These are phyloP conservation scores for Antennarius maculatus DNA, from an alignment of 2,797 vertebrate species.

Conservation along the genomic window DNA sequence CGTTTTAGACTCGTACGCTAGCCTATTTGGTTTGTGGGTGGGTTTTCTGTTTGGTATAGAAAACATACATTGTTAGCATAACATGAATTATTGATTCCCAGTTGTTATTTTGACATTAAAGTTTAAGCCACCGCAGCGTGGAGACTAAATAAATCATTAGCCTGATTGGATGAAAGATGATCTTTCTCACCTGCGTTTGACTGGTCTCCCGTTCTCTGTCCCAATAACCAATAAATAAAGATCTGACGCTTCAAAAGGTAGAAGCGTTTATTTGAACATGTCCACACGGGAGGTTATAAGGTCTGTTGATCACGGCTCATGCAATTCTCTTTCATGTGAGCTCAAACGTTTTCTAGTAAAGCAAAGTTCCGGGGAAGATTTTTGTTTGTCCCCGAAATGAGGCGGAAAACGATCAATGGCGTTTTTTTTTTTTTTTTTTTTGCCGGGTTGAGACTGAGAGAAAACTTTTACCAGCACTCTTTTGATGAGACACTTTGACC, in stretches of 20 bases:
- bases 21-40: conserved; percentile 18
- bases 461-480: conserved; percentile 7
- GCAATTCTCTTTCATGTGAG: conserved; percentile 68
- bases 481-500: conserved; percentile 25
- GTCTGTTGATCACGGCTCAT: conserved; percentile 58
- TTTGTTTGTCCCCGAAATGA: conserved; percentile 33
- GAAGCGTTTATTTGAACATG: conserved; percentile 56
- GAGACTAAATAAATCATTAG: conserved; percentile 18
- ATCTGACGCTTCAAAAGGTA: conserved; percentile 39
- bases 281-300: conserved; percentile 44
- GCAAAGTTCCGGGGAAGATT: conserved; percentile 18
- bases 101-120: conserved; percentile 46
- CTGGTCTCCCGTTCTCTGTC: conserved; percentile 7
- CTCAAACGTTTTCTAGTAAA: conserved; percentile 37
- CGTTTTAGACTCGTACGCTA: not conserved
- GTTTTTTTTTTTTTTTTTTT: conserved; percentile 5
- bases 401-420: conserved; percentile 23
- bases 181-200: not conserved
- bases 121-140: conserved; percentile 37
- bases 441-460: not conserved
- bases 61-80: conserved; percentile 21
- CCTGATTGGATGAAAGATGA: conserved; percentile 11
- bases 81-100: conserved; percentile 59
- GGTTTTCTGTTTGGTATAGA: not conserved
- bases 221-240: conserved; percentile 31